These are phyloP conservation scores for Periophthalmus modestus DNA, from an alignment of 2,113 vertebrate species.

Conservation along the genomic window DNA sequence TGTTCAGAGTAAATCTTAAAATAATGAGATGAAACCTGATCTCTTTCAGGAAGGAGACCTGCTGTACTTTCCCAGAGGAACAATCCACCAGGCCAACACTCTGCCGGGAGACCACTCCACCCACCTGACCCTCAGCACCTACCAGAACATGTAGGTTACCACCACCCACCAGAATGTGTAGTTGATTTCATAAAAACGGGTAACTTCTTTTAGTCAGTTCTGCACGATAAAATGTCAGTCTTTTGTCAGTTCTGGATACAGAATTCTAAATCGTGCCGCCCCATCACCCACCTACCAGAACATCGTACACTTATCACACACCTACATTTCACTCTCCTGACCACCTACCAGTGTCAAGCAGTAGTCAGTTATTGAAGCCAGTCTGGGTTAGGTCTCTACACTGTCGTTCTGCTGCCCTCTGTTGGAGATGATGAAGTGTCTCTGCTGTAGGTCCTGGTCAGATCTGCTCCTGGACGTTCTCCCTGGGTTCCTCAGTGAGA, in stretches of 20 bases:
- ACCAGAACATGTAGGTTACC: constrained; percentile 84
- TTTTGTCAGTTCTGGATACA: no score
- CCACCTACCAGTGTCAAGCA: neutral
- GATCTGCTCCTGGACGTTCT: constrained; percentile 86
- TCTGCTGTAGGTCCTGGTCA: constrained; percentile 84
- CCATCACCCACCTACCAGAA: no score
- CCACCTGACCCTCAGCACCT: constrained; percentile 91
- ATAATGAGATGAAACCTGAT: neutral
- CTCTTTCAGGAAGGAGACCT: constrained; percentile 81
- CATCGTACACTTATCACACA: no score
- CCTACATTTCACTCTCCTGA: no score
- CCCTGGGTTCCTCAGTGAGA: constrained; percentile 82
- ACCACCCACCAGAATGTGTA: no score
- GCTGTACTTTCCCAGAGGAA: constrained; percentile 92
- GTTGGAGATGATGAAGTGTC: neutral
- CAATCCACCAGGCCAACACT: constrained; percentile 90
- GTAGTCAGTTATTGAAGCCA: neutral
- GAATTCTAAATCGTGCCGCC: no score
- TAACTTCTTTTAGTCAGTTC: no score
- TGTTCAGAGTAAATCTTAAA: no score
- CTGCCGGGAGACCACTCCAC: constrained; percentile 83
- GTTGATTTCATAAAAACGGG: no score
- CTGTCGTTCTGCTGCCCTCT: neutral
- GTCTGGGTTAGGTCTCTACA: neutral
- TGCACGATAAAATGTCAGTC: no score